Base-by-base conservation (phyloP, 2,888 invertebrate species). In the Rotaria macrura region DNA sequence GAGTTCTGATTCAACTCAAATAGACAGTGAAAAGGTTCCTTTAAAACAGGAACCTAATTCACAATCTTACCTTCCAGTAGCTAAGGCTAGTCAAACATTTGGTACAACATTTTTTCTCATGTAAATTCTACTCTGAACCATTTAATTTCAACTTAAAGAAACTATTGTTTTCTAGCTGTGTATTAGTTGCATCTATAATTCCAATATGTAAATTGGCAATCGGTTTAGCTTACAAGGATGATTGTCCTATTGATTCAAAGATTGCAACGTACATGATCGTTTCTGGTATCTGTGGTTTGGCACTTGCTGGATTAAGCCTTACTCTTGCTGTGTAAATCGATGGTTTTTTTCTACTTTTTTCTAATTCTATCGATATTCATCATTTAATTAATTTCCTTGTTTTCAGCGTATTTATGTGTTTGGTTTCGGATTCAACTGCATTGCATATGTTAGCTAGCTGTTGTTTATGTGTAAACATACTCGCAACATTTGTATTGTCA, bases 231-330 rank as follows among this genome's bases (percentile, higher is more conserved):
- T 79, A 43, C 25, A 79, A 43, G 43, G 79, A n/a, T 12, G 23
- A 43, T 17, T 79, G 79, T 40, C 40, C 40, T 7, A 79, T 79
- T 43, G n/a, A 79, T 79, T 43, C 43, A 43, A 23, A n/a, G 4
- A 79, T 79, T 40, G 23, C 79, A 79, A 79, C 79, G 10, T 79
- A 79, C n/a, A 40, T 79, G 79, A 43, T 79, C 4, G 79, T 79
- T 2, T 9, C 79, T 79, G 79, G 79, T n/a, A n/a, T 25, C 25
- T 79, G 79, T 43, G 79, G 79, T 43, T 14, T 79, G 10, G 43
- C n/a, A 79, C n/a, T 79, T 9, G 43, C 43, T 43, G 79, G 40
- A n/a, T 14, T 79, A 10, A 6, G 25, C 3, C 12, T 79, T 79
- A 25, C 43, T 4, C 40, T 79, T 2, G 43, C 79, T 9, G 4